Evolutionary conservation across 2,113 vertebrate species (phyloP).

Genomic region (Oreocharis arfaki): DNA sequence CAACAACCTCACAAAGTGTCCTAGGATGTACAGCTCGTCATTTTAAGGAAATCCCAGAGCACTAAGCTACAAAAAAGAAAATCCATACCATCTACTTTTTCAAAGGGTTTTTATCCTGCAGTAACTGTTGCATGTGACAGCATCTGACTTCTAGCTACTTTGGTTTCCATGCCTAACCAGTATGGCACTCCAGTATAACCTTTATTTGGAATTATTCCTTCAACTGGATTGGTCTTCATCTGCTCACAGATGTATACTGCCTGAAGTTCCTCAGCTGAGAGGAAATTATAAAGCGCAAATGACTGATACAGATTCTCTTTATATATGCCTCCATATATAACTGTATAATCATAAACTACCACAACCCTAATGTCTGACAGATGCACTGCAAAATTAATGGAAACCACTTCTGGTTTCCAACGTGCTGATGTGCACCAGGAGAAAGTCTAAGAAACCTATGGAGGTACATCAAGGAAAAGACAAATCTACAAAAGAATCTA

Average conservation of each 20-base stretch:
- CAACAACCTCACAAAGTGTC: neutral
- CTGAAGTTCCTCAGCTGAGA: neutral
- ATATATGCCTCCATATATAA: neutral
- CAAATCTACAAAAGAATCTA: neutral
- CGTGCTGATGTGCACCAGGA: accelerated
- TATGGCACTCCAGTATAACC: neutral
- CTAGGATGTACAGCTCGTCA: neutral
- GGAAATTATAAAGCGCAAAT: neutral
- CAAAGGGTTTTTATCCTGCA: neutral
- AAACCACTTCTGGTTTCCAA: neutral
- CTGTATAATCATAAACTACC: neutral
- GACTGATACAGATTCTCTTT: neutral
- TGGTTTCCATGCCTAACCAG: neutral
- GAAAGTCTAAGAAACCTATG: neutral
- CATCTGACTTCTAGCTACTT: neutral
- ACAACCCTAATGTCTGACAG: neutral
- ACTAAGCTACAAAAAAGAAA: neutral
- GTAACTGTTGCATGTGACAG: neutral
- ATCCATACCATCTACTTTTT: neutral
- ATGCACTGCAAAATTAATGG: neutral
- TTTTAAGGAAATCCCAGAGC: neutral
- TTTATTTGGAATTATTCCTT: neutral
- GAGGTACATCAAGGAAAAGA: neutral
- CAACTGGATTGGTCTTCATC: neutral
- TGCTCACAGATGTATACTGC: neutral